Evolutionary conservation across 2,888 invertebrate genomes (phyloP), one percentile per base, ranked within the genome.

Genomic region (Parnassius apollo): DNA sequence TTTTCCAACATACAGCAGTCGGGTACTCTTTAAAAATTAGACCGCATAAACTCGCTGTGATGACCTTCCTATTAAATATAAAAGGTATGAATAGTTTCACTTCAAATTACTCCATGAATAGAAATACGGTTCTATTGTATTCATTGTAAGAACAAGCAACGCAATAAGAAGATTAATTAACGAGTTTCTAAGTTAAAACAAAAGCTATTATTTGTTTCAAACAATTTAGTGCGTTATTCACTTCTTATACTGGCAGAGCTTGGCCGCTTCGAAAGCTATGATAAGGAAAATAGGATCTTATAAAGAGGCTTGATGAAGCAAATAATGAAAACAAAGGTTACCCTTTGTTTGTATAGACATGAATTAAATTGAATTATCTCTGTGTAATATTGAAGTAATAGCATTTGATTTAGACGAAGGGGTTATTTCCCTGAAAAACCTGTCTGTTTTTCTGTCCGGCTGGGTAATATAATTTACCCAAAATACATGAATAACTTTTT

Each of bases 211-310:
- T 60, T 55, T 11, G 12, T 54, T 60, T 48, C 49, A 42, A 60
- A 54, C 54, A 54, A 54, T 54, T 51, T 42, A 51, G 25, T 13
- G 46, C 46, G 54, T 22, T 54, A 25, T 48, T 59, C 54, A 54
- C 48, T 45, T 35, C 9, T 11, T n/a, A 35, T n/a, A 45, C 12
- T 22, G 12, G 22, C 48, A 48, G 18, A 13, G 57, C 13, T n/a
- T 45, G 59, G 45, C 49, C 42, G 25, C 46, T 42, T 1, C 53
- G 35, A 10, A n/a, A 52, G 35, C 52, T 51, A 2, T 13, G 59
- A 53, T 59, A 59, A 59, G 42, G 53, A 52, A 59, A 59, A 59
- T 59, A 4, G 46, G 13, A 59, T 59, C 59, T 13, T 53, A 53
- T 59, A 45, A 53, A 52, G 46, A 1, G 10, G 46, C 46, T 11